Evolutionary conservation across 2,113 vertebrate genomes (phyloP), one percentile per base, ranked within the genome.

Genomic region (Poicephalus gulielmi): DNA sequence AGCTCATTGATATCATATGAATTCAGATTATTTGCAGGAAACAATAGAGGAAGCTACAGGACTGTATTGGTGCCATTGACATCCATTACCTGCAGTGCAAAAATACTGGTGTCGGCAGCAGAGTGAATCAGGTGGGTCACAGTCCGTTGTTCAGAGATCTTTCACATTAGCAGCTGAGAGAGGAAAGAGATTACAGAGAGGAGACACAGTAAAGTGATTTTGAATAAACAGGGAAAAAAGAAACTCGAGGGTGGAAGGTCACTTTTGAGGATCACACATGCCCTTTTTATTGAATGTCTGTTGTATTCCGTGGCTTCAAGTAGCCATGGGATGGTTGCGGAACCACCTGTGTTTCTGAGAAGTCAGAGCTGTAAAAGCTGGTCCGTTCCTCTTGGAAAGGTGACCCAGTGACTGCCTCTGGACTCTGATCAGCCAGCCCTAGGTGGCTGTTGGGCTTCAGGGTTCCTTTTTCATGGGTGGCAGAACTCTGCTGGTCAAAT

Each of bases 181-280:
- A 41, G 28, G 39, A 82, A 74, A 31, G 5, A 63, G 18, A 18
- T 12, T 59, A 39, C 20, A 71, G 23, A 70, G 33, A 50, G 9
- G 53, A 74, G 10, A 63, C 11, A 63, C 6, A 5, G 28, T 41
- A 33, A 52, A 92, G 33, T 0, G 0, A 46, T 81, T 69, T 43
- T 67, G 37, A 27, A 16, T 81, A 16, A 52, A 19, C 8, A 59
- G 27, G 15, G 13, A 57, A 64, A 12, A 67, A 43, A 76, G 44
- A 69, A 82, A 49, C n/a, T 68, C 13, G 24, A 68, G 6, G 6
- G 6, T 47, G 2, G 30, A 75, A 27, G 25, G 16, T 64, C 47
- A 11, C 3, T 67, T 89, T 25, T 44, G 43, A 88, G 28, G 24
- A 37, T 24, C 2, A 4, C 8, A 9, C 11, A 37, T 10, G 24